Percentiles rank a stretch among this genome's conserved stretches.
Evolutionary conservation across 2,113 vertebrate genomes (phyloP).

Genomic region (Cyanocitta stelleri): DNA sequence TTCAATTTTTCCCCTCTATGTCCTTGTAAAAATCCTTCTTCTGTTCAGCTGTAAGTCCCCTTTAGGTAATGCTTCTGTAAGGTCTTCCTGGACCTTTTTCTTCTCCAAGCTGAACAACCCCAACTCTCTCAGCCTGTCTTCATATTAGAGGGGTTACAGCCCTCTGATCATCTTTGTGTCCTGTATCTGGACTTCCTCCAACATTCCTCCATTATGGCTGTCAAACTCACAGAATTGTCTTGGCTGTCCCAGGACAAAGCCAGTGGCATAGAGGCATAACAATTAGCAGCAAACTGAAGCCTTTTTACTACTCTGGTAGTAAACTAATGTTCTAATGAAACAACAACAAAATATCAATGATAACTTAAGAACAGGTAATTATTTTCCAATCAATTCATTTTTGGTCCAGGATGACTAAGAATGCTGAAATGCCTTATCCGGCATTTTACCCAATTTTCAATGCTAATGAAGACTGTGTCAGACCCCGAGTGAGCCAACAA

Average conservation of each 20-base stretch:
- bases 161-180: not conserved
- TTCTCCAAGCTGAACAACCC: not conserved
- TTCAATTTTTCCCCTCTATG: not conserved
- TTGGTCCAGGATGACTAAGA: not conserved
- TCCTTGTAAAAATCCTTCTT: not conserved
- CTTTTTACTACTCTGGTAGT: not conserved
- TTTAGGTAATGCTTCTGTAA: not conserved
- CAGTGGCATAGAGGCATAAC: not conserved
- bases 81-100: not conserved
- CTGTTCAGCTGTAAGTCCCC: not conserved
- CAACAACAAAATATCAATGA: not conserved
- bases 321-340: not conserved
- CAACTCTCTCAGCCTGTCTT: not conserved
- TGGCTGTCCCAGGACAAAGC: not conserved
- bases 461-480: not conserved
- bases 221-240: not conserved
- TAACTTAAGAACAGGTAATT: not conserved
- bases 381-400: not conserved
- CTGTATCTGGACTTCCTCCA: not conserved
- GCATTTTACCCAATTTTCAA: not conserved
- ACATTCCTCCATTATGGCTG: not conserved
- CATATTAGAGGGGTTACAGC: not conserved
- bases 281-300: not conserved
- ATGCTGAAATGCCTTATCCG: not conserved
- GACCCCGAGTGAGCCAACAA: not conserved